phyloP scores from a whole-genome alignment of 2,797 vertebrate genomes.

The Bucorvus abyssinicus region DNA sequence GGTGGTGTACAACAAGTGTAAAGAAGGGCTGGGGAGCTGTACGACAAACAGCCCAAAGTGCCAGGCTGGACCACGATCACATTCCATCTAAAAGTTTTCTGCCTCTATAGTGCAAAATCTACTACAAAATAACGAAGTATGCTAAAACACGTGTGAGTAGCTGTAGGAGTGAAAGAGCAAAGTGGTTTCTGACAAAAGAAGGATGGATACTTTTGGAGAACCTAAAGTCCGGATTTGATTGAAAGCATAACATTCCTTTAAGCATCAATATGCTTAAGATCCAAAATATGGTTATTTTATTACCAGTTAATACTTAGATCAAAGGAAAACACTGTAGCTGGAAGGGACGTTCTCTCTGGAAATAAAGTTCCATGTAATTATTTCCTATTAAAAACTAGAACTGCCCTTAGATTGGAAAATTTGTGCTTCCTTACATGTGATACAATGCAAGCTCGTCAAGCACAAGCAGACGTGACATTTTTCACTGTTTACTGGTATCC shows the following conservation, averaged over 20 bases:
- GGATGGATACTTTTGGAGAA: constrained; percentile 48
- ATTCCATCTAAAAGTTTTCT: constrained; percentile 6
- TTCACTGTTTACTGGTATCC: constrained; percentile 39
- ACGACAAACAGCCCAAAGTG: neutral
- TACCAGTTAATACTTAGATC: constrained; percentile 55
- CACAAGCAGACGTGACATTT: constrained; percentile 31
- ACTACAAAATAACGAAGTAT: neutral
- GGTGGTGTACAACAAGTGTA: constrained; percentile 5
- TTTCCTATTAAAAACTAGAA: constrained; percentile 59
- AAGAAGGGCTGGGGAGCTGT: neutral
- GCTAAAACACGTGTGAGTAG: constrained; percentile 24
- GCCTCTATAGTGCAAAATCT: neutral
- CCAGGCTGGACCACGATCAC: neutral
- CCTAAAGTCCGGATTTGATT: constrained; percentile 47
- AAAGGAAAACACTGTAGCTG: constrained; percentile 38
- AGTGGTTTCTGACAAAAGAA: constrained; percentile 47
- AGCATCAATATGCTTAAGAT: constrained; percentile 32
- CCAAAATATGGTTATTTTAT: constrained; percentile 56
- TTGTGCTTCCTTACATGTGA: constrained; percentile 26
- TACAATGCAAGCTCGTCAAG: constrained; percentile 24
- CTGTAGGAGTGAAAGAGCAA: constrained; percentile 16
- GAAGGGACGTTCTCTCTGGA: constrained; percentile 46
- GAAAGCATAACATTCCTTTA: constrained; percentile 70
- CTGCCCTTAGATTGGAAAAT: constrained; percentile 35
- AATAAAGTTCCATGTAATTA: constrained; percentile 61